phyloP scores from a whole-genome alignment of 2,888 invertebrate species.

The Polymixis lichenea region DNA sequence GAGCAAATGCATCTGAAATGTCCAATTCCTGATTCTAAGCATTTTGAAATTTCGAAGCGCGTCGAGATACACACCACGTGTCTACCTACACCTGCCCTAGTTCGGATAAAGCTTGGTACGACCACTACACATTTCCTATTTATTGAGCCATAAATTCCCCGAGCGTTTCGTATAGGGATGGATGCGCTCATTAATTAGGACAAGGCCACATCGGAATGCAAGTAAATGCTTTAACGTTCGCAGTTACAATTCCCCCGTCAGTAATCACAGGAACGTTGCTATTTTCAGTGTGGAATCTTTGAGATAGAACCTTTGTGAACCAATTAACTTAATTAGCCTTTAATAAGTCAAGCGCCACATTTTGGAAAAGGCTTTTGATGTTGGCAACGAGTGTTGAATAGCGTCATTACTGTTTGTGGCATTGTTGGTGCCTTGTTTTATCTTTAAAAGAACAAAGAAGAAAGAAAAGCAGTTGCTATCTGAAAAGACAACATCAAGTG shows the following conservation, averaged over 20 bases:
- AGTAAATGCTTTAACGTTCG: slow-evolving; percentile 27
- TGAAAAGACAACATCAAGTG: slow-evolving; percentile 36
- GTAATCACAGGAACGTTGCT: slow-evolving; percentile 20
- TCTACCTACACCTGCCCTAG: neutral
- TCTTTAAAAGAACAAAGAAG: slow-evolving; percentile 6
- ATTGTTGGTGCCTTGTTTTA: slow-evolving; percentile 21
- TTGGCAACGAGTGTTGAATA: slow-evolving; percentile 48
- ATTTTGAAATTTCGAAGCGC: neutral
- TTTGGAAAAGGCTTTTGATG: slow-evolving; percentile 45
- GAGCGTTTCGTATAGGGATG: slow-evolving; percentile 31
- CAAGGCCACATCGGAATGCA: slow-evolving; percentile 53
- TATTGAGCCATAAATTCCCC: slow-evolving; percentile 51
- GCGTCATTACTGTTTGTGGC: slow-evolving; percentile 43
- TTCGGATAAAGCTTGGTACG: slow-evolving; percentile 23
- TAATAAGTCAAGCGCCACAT: slow-evolving; percentile 45
- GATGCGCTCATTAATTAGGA: slow-evolving; percentile 53
- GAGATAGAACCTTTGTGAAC: slow-evolving; percentile 37
- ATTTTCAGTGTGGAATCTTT: slow-evolving; percentile 27
- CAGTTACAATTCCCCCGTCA: slow-evolving; percentile 22
- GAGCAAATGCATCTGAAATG: neutral
- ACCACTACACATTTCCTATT: slow-evolving; percentile 37
- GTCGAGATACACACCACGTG: neutral
- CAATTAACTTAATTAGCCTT: slow-evolving; percentile 52
- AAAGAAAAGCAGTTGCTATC: slow-evolving; percentile 2
- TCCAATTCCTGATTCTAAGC: neutral